Percentiles rank a stretch among this genome's conserved stretches.
Evolutionary conservation across 2,888 invertebrate genomes (phyloP).

Genomic region (Sepioteuthis lessoniana): DNA sequence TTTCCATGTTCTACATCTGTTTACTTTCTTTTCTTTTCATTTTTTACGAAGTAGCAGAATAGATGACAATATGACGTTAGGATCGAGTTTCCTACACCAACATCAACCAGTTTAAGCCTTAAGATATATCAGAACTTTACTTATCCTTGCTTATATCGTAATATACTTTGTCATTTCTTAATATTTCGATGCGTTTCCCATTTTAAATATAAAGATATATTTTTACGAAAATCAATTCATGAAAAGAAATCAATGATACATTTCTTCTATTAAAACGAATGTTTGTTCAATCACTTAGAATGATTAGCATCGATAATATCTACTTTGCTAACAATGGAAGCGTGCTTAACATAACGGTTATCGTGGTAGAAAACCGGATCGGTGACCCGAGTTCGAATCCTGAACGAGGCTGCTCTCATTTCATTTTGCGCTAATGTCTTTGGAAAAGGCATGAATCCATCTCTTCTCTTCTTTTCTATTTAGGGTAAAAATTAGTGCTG

Average conservation of each 20-base stretch:
- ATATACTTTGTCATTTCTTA: neutral
- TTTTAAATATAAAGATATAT: neutral
- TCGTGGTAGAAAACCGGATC: no score
- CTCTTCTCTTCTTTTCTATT: no score
- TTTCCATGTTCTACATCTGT: neutral
- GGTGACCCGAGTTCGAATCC: no score
- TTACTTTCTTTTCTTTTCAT: neutral
- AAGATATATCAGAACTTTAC: neutral
- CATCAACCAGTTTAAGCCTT: neutral
- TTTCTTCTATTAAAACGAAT: neutral
- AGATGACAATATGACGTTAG: neutral
- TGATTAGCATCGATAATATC: no score
- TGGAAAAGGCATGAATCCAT: no score
- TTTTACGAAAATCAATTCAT: neutral
- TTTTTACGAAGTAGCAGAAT: neutral
- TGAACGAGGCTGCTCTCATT: no score
- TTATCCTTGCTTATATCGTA: no score
- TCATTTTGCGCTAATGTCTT: no score
- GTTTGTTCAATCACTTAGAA: neutral
- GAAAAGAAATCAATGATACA: neutral
- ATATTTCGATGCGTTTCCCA: neutral
- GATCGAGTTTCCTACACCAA: neutral
- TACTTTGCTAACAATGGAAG: no score
- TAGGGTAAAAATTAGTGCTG: no score
- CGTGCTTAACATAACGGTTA: no score